Conservation (phyloP, 2,113 vertebrate species). For the Neolamprologus devosi region DNA sequence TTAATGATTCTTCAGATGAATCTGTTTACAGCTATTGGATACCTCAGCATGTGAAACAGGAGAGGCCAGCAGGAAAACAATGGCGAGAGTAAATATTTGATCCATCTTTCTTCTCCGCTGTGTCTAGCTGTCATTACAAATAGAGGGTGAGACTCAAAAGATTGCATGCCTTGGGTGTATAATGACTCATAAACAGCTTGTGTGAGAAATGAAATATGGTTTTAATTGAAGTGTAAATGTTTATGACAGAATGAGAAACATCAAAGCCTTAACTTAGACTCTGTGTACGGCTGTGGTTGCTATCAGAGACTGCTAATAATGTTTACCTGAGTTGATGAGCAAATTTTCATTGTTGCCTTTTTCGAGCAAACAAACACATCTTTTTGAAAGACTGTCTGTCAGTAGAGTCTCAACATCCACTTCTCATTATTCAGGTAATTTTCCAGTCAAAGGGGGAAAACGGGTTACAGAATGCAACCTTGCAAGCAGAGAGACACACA, state of each 20-base stretch:
- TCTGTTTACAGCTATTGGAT: slow-evolving; percentile 40
- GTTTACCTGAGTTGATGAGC: slow-evolving; percentile 45
- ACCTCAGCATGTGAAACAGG: slow-evolving; percentile 31
- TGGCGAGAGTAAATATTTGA: slow-evolving; percentile 71
- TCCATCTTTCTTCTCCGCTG: slow-evolving; percentile 55
- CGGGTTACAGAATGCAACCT: neutral
- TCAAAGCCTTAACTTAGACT: slow-evolving; percentile 42
- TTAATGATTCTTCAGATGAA: slow-evolving; percentile 48
- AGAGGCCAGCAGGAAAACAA: slow-evolving; percentile 59
- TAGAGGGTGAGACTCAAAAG: slow-evolving; percentile 33
- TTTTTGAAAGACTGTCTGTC: slow-evolving; percentile 31
- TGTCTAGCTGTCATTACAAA: slow-evolving; percentile 63
- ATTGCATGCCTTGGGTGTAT: slow-evolving; percentile 15
- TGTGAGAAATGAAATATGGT: slow-evolving; percentile 59
- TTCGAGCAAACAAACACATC: slow-evolving; percentile 44
- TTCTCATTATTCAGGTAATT: slow-evolving; percentile 27
- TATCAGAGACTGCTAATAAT: slow-evolving; percentile 49
- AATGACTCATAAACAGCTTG: slow-evolving; percentile 45
- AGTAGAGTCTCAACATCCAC: slow-evolving; percentile 30
- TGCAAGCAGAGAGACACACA: neutral
- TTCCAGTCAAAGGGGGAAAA: neutral
- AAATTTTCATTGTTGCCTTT: slow-evolving; percentile 39
- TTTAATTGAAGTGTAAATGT: slow-evolving; percentile 66
- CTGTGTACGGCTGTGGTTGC: slow-evolving; percentile 33
- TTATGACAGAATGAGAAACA: slow-evolving; percentile 34